Percentiles rank a stretch among this genome's conserved stretches.
Conservation (phyloP, 2,888 invertebrate species). For the Acanthacorydalis orientalis region DNA sequence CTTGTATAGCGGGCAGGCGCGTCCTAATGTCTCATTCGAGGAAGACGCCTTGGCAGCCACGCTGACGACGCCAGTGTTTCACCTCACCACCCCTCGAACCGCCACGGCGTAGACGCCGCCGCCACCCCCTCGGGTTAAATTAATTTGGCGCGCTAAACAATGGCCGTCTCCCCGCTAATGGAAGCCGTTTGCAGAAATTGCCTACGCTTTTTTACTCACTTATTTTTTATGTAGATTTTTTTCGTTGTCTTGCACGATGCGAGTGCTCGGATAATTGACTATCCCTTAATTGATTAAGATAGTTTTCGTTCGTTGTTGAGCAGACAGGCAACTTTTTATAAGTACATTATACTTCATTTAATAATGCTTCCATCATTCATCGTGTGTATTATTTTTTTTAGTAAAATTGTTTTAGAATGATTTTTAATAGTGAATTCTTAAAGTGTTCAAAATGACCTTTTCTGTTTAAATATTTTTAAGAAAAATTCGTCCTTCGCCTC, state of each 20-base stretch:
- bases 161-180: slow-evolving; percentile 28
- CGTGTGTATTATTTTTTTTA: too few relatives aligned
- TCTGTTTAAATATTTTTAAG: too few relatives aligned
- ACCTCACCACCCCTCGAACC: neutral
- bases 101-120: neutral
- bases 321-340: too few relatives aligned
- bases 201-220: slow-evolving; percentile 24
- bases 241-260: slow-evolving; percentile 9
- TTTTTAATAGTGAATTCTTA: too few relatives aligned
- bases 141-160: slow-evolving; percentile 34
- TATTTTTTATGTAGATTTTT: slow-evolving; percentile 28
- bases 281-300: neutral
- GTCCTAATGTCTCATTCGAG: neutral
- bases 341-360: too few relatives aligned
- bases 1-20: too few relatives aligned
- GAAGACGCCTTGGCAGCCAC: neutral
- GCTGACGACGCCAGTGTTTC: neutral
- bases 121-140: slow-evolving; percentile 21
- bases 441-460: too few relatives aligned
- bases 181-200: slow-evolving; percentile 30
- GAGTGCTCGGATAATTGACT: slow-evolving; percentile 5
- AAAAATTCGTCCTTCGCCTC: too few relatives aligned
- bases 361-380: too few relatives aligned
- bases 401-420: too few relatives aligned
- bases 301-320: too few relatives aligned